Base-by-base conservation (phyloP, 2,113 vertebrate species). In the Peucedramus taeniatus region DNA sequence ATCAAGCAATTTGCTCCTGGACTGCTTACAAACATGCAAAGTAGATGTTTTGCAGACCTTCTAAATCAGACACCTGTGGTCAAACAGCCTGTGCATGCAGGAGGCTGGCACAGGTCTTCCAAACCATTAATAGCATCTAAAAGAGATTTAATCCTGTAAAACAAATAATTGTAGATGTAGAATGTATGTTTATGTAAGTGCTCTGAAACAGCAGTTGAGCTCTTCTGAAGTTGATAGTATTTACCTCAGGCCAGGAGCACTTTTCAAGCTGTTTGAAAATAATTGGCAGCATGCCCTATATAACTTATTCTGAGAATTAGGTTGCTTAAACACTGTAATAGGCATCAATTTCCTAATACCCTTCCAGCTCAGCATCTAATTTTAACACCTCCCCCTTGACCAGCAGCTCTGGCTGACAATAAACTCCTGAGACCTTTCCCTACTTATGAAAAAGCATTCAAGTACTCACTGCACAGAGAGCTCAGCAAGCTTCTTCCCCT, bases 201-300 rank as follows among this genome's bases (percentile, higher is more conserved):
- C 42, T 77, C 35, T 30, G 30, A 90, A 94, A 59, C 9, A 88
- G 59, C 68, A 69, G 45, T 13, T 39, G 59, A 86, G 31, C 50
- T 66, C 23, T 88, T 83, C 85, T 86, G 37, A 65, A 66, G 37
- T 2, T 63, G 28, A 26, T 56, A 72, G 18, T 22, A 37, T 77
- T 92, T 83, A 94, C 79, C 42, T 70, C 83, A 80, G 71, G 66
- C 42, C 47, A 86, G 68, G 19, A 95, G 22, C 59, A 63, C 68
- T 90, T 90, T 92, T 75, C 71, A 86, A 70, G 47, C 75, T 59
- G 23, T 33, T 86, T 83, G 59, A 69, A 89, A 83, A 78, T 17
- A 94, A 69, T 14, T 90, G 86, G 76, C 86, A 89, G 68, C 75
- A 74, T 1, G 1, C 83, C 64, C 83, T 60, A 8, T 35, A 89